These are phyloP conservation scores for Flexamia atlantica DNA, from an alignment of 2,888 invertebrate genomes.

Conservation along the genomic window DNA sequence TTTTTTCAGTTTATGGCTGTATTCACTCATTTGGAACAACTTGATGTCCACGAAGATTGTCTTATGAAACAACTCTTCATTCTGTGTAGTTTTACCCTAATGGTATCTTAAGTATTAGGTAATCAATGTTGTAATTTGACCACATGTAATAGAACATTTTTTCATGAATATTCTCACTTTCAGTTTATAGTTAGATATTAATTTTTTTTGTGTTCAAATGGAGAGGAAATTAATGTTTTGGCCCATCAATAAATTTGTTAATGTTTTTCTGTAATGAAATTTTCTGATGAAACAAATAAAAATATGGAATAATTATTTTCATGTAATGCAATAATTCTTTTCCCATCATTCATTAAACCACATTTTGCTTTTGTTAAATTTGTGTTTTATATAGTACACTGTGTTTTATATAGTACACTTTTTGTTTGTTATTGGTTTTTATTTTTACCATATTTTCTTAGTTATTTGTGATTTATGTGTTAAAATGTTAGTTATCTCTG, in stretches of 20 bases:
- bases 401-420: too few relatives aligned
- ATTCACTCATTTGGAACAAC: slow-evolving; percentile 14
- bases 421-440: too few relatives aligned
- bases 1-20: slow-evolving; percentile 12
- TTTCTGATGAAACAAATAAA: too few relatives aligned
- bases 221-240: slow-evolving; percentile 6
- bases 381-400: too few relatives aligned
- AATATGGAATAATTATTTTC: too few relatives aligned
- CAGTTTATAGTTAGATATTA: neutral
- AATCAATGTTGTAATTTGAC: slow-evolving; percentile 26
- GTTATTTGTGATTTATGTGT: neutral
- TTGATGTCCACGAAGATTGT: slow-evolving; percentile 5
- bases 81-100: slow-evolving; percentile 31
- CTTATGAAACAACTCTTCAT: neutral
- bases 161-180: neutral
- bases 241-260: too few relatives aligned
- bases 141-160: neutral
- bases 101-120: slow-evolving; percentile 29
- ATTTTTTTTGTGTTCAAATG: slow-evolving; percentile 5
- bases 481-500: slow-evolving; percentile 29
- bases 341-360: too few relatives aligned
- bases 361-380: too few relatives aligned
- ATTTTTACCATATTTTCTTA: neutral
- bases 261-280: too few relatives aligned
- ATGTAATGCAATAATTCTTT: too few relatives aligned